phyloP scores from a whole-genome alignment of 2,888 invertebrate species.

The Craniophora ligustri region DNA sequence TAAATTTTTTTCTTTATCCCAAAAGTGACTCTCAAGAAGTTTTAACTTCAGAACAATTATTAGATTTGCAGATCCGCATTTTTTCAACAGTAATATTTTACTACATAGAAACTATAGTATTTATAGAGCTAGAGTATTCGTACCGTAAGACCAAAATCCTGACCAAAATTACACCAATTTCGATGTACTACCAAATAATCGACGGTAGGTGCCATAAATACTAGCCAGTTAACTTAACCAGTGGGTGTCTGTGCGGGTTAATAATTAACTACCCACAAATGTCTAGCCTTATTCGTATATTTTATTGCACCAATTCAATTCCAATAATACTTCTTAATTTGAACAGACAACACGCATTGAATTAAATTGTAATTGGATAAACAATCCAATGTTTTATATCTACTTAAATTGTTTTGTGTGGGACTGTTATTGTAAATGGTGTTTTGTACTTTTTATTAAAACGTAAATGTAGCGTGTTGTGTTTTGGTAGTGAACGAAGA shows the following conservation, averaged over 20 bases:
- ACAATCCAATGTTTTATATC: conserved; percentile 35
- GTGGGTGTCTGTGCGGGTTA: conserved; percentile 19
- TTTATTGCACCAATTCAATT: conserved; percentile 46
- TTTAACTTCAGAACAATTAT: too few relatives aligned
- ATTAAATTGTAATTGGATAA: conserved; percentile 49
- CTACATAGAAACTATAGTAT: too few relatives aligned
- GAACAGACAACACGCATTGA: conserved; percentile 32
- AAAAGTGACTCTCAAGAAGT: too few relatives aligned
- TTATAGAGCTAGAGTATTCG: not conserved
- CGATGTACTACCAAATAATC: conserved; percentile 26
- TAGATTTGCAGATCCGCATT: too few relatives aligned
- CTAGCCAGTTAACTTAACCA: conserved; percentile 3
- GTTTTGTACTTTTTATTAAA: conserved; percentile 16
- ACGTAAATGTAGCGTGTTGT: not conserved
- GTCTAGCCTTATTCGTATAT: conserved; percentile 39
- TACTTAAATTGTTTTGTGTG: conserved; percentile 19
- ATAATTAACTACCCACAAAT: conserved; percentile 46
- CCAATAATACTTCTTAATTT: conserved; percentile 37
- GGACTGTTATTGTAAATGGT: conserved; percentile 30
- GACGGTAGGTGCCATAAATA: conserved; percentile 18
- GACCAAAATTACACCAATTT: conserved; percentile 13
- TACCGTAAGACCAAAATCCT: too few relatives aligned
- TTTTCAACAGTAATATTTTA: too few relatives aligned
- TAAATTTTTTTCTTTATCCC: too few relatives aligned
- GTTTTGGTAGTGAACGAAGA: not conserved